Evolutionary conservation across 2,113 vertebrate genomes (phyloP), one percentile per base, ranked within the genome.

Genomic region (Alligator mississippiensis): DNA sequence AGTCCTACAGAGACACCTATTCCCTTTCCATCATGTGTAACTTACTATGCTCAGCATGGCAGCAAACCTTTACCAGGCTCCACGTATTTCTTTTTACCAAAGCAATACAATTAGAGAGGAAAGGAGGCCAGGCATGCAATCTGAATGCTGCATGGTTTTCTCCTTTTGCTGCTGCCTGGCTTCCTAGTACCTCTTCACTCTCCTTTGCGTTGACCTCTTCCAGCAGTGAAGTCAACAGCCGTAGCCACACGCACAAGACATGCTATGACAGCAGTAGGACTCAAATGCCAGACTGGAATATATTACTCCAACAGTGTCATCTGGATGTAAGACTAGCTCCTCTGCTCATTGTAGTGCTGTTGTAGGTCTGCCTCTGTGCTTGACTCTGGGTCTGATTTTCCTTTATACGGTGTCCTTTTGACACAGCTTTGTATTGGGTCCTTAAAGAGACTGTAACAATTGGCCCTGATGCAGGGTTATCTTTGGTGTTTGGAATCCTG

Each of bases 241-340:
- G 84, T 84, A 92, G 82, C 88, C 79, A 82, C 0, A 8, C 88
- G 92, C 75, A 24, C 1, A 0, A 92, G 86, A 93, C 88, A 55
- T 82, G 24, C 19, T 87, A 84, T 91, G 95, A 95, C 85, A 94
- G 89, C 87, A 89, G 47, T 89, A 91, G 76, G 63, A 82, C 75
- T 83, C 90, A 91, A 27, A 77, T 94, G 92, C 88, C 81, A 91
- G 90, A 28, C 57, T 95, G 93, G 89, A 95, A 85, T 91, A 66
- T 57, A 85, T 94, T 60, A 93, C 92, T 94, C 85, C 82, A 77
- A 82, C 57, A 60, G 79, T 4, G 0, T 90, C 87, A 90, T 90
- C 84, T 88, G 86, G 62, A 25, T 85, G 47, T 93, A 19, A 86
- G 80, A 30, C 58, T 96, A 87, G 11, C 17, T 92, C 54, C 90